These are phyloP conservation scores for Procambarus clarkii DNA, from an alignment of 1,140 invertebrate genomes.

Conservation along the genomic window DNA sequence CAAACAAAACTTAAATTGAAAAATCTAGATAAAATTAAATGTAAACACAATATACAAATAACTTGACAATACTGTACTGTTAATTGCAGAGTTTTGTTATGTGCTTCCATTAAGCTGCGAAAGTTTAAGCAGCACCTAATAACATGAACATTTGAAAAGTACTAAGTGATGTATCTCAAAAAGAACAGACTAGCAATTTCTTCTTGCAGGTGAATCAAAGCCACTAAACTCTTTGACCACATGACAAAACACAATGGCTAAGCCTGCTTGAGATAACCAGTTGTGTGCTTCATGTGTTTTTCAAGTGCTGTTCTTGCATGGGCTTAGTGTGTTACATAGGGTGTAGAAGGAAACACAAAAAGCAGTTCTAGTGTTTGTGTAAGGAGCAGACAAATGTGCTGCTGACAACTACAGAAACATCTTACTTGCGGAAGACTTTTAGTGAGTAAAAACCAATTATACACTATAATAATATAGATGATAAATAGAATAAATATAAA, in stretches of 20 bases:
- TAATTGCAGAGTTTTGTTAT: not conserved
- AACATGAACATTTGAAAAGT: not conserved
- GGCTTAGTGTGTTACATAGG: constrained; percentile 11
- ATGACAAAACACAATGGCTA: not conserved
- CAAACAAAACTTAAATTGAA: constrained; percentile 1
- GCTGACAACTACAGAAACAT: constrained; percentile 59
- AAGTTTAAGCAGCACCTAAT: not conserved
- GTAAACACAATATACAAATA: not conserved
- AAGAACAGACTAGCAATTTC: not conserved
- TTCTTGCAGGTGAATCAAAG: not conserved
- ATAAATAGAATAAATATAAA: constrained; percentile 38
- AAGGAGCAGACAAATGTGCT: constrained; percentile 42
- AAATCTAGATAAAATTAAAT: not conserved
- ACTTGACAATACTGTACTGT: not conserved
- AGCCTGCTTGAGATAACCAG: not conserved
- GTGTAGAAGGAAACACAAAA: constrained; percentile 59
- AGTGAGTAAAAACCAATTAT: constrained; percentile 36
- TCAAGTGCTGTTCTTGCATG: constrained; percentile 33
- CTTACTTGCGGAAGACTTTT: constrained; percentile 44
- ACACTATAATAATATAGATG: constrained; percentile 49
- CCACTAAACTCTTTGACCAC: not conserved
- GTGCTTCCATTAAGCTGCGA: not conserved
- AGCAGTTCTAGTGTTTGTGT: constrained; percentile 63
- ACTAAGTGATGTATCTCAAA: not conserved
- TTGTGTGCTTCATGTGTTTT: constrained; percentile 14